Evolutionary conservation across 2,888 invertebrate genomes (phyloP), one percentile per base, ranked within the genome.

Genomic region (Dioctria rufipes): DNA sequence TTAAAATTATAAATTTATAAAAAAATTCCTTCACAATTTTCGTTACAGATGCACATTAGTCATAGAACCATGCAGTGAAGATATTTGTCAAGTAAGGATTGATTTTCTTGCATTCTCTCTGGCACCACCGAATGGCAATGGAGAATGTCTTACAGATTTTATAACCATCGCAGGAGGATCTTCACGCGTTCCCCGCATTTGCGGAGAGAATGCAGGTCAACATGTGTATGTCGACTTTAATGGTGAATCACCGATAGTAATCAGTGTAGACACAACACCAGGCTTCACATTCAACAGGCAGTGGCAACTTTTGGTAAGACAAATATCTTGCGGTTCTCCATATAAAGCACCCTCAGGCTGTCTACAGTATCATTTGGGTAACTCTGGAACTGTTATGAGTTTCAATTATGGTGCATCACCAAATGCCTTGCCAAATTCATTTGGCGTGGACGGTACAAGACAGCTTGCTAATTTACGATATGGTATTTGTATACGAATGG

Each of bases 151-250:
- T 11, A 92, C 91, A 0, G 96, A 96, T 87, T 92, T 93, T 3
- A 89, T 96, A 82, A 91, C 92, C 3, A 90, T 95, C 42, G 91
- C 92, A 0, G 94, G 95, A 0, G 93, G 93, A 0, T 92, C 93
- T 80, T 93, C 93, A 0, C 87, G 90, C 5, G 92, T 94, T 4
- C 95, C 94, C 0, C 87, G 90, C 1, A 91, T 96, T 81, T 96
- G 96, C 86, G 96, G 96, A 0, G 94, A 94, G 86, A 94, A 95
- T 87, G 92, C 93, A 1, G 95, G 95, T 0, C 94, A 95, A 87
- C 94, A 94, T 84, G 91, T 95, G 42, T 95, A 94, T 85, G 91
- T 95, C 1, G 93, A 94, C 86, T 95, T 95, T 85, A 92, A 93
- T 85, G 92, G 92, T 0, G 91, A 92, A 39, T 90, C 90, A 37